Conservation (phyloP, 2,113 vertebrate genomes). For the Menura novaehollandiae region DNA sequence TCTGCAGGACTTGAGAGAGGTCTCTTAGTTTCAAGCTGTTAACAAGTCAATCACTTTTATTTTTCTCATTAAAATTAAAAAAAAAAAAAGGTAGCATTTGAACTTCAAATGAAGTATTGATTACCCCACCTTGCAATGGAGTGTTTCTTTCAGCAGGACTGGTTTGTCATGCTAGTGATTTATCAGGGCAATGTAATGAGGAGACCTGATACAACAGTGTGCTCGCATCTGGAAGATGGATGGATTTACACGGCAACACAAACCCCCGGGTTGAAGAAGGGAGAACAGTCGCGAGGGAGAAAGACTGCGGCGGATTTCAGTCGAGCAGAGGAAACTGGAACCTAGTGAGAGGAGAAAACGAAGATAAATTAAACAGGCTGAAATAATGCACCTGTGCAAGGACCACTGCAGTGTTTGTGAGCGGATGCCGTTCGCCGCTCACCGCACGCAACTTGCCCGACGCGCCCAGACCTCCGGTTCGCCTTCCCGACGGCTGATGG, state of each 20-base stretch:
- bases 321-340: neutral
- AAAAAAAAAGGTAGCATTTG: neutral
- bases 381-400: neutral
- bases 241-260: neutral
- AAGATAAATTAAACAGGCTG: neutral
- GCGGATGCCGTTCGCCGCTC: neutral
- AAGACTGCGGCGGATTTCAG: neutral
- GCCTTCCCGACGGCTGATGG: neutral
- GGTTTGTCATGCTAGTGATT: neutral
- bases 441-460: neutral
- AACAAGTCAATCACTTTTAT: neutral
- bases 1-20: neutral
- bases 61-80: neutral
- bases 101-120: neutral
- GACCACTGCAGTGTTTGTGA: too few species aligned
- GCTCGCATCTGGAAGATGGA: too few species aligned
- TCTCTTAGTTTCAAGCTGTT: neutral
- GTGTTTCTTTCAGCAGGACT: neutral
- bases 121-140: neutral
- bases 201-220: neutral
- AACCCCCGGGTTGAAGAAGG: neutral
- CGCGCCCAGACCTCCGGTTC: neutral
- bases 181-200: too few species aligned
- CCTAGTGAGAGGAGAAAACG: neutral
- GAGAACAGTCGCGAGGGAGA: neutral